Evolutionary conservation across 1,140 invertebrate species (phyloP).

Genomic region (Trachelipus rathkii): DNA sequence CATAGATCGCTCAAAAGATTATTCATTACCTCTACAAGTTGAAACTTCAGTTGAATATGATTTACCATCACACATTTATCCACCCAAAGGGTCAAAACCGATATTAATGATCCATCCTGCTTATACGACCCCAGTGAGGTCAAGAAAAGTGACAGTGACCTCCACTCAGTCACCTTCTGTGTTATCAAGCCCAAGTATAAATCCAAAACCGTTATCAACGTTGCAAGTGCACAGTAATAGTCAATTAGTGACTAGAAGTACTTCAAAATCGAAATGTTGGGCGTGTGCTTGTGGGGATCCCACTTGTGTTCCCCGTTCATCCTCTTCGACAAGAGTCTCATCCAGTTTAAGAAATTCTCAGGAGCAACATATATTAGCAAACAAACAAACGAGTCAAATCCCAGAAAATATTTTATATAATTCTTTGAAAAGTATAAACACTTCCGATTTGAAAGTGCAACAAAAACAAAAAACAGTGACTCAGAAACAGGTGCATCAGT

Average conservation of each 20-base stretch:
- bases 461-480: not conserved
- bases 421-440: not conserved
- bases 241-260: not conserved
- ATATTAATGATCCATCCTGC: conserved; percentile 44
- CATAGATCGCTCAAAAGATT: conserved; percentile 28
- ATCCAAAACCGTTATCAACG: not conserved
- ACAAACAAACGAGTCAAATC: not conserved
- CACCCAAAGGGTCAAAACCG: conserved; percentile 42
- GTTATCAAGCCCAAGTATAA: conserved; percentile 21
- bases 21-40: conserved; percentile 38
- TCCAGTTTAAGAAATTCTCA: not conserved
- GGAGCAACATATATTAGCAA: not conserved
- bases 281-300: not conserved
- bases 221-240: not conserved
- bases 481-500: not conserved
- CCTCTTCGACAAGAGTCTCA: not conserved
- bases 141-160: conserved; percentile 30
- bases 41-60: conserved; percentile 46
- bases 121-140: conserved; percentile 35
- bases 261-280: not conserved
- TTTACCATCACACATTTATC: conserved; percentile 43
- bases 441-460: conserved; percentile 16
- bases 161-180: not conserved
- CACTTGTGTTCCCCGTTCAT: not conserved
- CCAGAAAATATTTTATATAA: not conserved